Percentiles rank a stretch among this genome's conserved stretches.
These are phyloP conservation scores for Venustaconcha ellipsiformis DNA, from an alignment of 1,140 invertebrate genomes.

Conservation along the genomic window DNA sequence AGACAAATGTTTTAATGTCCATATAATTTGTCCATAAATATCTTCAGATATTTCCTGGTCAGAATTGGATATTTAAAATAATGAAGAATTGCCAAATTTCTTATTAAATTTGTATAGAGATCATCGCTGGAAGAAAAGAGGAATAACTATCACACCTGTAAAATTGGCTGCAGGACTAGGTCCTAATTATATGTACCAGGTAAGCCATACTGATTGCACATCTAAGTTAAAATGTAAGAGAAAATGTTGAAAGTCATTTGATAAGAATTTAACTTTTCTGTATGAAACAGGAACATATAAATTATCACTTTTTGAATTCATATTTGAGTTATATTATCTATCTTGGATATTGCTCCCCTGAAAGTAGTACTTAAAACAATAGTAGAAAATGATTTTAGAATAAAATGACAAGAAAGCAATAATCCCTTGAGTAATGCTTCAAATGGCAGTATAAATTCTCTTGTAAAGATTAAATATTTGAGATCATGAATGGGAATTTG, in stretches of 20 bases:
- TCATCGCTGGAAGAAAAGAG: slow-evolving; percentile 89
- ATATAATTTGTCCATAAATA: no score
- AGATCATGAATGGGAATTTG: background rate
- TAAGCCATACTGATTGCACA: background rate
- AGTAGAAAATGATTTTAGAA: no score
- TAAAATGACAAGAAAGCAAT: no score
- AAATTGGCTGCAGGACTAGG: slow-evolving; percentile 93
- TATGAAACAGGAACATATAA: background rate
- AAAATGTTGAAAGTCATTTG: background rate
- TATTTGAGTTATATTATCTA: background rate
- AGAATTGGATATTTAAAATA: no score
- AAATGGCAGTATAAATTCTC: no score
- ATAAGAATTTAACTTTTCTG: background rate
- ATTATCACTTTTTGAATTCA: background rate
- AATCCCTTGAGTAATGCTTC: no score
- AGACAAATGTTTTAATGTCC: no score
- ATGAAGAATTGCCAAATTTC: no score
- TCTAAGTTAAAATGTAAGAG: background rate
- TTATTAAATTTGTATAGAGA: slow-evolving; percentile 71
- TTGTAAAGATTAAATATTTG: no score
- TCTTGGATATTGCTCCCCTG: no score
- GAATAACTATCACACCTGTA: slow-evolving; percentile 87
- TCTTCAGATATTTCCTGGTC: no score
- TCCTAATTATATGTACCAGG: slow-evolving; percentile 51
- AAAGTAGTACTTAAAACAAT: no score